Evolutionary conservation across 2,888 invertebrate genomes (phyloP), one percentile per base, ranked within the genome.

Genomic region (Chloroclystis v-ata): DNA sequence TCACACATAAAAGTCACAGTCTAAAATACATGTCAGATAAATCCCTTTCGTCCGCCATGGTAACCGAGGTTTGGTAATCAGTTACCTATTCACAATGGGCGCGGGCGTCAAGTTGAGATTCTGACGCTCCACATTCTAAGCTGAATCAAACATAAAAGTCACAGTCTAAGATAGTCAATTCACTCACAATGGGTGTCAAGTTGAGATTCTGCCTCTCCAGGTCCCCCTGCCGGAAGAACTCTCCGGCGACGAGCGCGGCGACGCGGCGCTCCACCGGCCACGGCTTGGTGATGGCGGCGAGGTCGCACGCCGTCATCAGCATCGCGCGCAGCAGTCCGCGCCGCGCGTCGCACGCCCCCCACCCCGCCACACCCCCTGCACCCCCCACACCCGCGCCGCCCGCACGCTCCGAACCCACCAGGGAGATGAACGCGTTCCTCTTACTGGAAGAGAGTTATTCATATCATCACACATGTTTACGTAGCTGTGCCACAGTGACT

Each of bases 291-390:
- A 97, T 97, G 56, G 97, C 97, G 44, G 97, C 96, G 59, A 97
- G 89, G 89, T 97, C 97, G 81, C 97, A 97, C 28, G 96, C 96
- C 16, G 97, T 97, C 97, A 97, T 97, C 75, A 96, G 89, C 97
- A 97, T 97, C 8, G 95, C 96, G 20, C 97, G 91, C 41, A 96
- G 84, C 47, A 97, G 84, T 42, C 95, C 95, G 43, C 96, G 91
- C 57, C 95, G 92, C 56, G 94, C 93, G 51, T 93, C 93, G 58
- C 90, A 89, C 48, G 89, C 90, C 91, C 95, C 96, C 83, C 89
- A 87, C 47, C 90, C 89, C n/a, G n/a, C 2, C 89, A 57, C 0
- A 71, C 61, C 40, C 73, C 78, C n/a, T 1, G 53, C 55, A 1
- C 80, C n/a, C 95, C 96, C 83, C 89, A 87, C 47, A 90, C 89